Evolutionary conservation across 2,888 invertebrate genomes (phyloP).

Genomic region (Thera obeliscata): DNA sequence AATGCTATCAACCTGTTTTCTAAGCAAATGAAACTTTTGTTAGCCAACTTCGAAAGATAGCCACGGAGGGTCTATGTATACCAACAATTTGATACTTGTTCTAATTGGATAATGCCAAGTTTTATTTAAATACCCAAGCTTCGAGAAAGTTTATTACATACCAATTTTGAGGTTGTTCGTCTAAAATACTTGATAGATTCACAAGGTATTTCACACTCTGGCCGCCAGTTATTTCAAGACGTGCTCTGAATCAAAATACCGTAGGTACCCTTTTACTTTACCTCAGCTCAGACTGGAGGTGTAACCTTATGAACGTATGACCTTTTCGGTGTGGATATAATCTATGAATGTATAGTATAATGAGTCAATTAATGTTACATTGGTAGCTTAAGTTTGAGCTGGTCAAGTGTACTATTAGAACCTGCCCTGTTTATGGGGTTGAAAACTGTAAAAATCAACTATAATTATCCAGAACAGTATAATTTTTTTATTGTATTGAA

Average conservation of each 20-base stretch:
- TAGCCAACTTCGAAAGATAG: constrained; percentile 59
- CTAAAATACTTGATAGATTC: constrained; percentile 17
- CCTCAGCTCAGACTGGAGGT: neutral
- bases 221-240: constrained; percentile 25
- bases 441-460: no score
- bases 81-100: constrained; percentile 44
- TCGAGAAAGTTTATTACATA: constrained; percentile 13
- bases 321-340: constrained; percentile 10
- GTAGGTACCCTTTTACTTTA: constrained; percentile 16
- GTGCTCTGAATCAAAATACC: constrained; percentile 22
- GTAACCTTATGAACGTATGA: constrained; percentile 4
- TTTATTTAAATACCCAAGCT: constrained; percentile 18
- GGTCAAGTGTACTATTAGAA: no score
- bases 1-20: constrained; percentile 4
- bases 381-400: no score
- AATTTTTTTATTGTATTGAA: no score
- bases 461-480: no score
- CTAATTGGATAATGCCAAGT: constrained; percentile 46
- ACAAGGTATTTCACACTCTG: constrained; percentile 13
- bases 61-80: constrained; percentile 48
- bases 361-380: neutral
- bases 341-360: neutral
- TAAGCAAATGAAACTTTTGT: constrained; percentile 42
- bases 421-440: no score
- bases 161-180: constrained; percentile 15